These are phyloP conservation scores for Anarrhichthys ocellatus DNA, from an alignment of 2,113 vertebrate genomes.

Conservation along the genomic window DNA sequence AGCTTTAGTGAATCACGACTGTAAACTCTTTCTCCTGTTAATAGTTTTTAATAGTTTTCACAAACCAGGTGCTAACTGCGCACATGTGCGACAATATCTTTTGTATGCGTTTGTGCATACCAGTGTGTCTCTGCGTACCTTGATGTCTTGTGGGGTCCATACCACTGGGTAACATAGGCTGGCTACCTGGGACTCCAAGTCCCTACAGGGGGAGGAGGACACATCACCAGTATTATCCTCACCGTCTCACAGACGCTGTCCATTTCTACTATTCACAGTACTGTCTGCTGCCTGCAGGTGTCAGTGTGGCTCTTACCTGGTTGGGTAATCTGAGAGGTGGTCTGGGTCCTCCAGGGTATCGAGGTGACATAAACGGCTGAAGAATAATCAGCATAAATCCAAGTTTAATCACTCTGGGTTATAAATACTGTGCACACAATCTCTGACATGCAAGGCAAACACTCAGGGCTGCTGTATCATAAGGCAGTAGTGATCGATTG, in stretches of 20 bases:
- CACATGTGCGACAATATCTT: background rate
- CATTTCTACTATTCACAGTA: background rate
- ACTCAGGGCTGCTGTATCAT: background rate
- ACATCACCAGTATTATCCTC: constrained; percentile 3
- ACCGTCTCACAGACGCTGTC: background rate
- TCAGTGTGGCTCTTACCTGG: constrained; percentile 85
- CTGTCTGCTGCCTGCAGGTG: constrained; percentile 32
- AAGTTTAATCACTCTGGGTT: background rate
- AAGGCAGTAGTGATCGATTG: background rate
- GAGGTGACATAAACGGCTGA: constrained; percentile 98
- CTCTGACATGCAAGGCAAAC: background rate
- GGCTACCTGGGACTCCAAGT: constrained; percentile 94
- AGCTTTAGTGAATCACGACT: background rate
- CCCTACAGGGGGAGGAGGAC: constrained; percentile 79
- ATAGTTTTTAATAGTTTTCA: background rate
- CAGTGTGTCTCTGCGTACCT: constrained; percentile 79
- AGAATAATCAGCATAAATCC: constrained; percentile 15
- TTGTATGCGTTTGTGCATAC: background rate
- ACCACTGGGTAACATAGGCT: constrained; percentile 94
- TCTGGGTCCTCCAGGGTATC: constrained; percentile 97
- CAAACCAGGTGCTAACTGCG: background rate
- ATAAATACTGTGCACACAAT: background rate
- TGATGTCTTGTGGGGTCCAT: constrained; percentile 98
- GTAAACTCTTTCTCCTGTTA: background rate
- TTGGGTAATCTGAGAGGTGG: constrained; percentile 96